phyloP scores from a whole-genome alignment of 2,113 vertebrate genomes.

The Tupaia chinensis region DNA sequence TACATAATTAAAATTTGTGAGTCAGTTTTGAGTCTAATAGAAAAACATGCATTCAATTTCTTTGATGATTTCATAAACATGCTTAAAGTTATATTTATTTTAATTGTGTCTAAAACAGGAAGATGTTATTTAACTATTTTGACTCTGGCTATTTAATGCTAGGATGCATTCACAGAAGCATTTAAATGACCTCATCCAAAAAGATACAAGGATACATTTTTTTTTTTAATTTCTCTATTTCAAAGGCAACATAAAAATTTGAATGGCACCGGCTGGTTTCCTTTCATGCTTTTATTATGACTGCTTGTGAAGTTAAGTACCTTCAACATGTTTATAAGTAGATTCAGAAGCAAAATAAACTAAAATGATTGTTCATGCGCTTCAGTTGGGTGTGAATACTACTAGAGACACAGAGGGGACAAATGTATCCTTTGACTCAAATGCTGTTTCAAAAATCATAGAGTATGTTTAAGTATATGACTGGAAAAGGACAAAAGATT shows the following conservation, averaged over 20 bases:
- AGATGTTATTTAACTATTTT: not conserved
- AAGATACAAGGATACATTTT: not conserved
- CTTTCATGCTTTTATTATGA: slow-evolving; percentile 7
- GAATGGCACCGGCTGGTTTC: not conserved
- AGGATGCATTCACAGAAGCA: not conserved
- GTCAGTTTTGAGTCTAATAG: not conserved
- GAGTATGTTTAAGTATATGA: not conserved
- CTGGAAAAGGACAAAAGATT: not conserved
- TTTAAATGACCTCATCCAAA: not conserved
- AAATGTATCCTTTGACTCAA: not conserved
- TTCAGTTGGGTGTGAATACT: not conserved
- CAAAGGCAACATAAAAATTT: not conserved
- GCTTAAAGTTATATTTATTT: not conserved
- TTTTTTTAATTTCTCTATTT: not conserved
- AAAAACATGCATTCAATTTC: not conserved
- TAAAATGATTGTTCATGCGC: not conserved
- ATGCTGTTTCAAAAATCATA: not conserved
- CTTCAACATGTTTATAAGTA: not conserved
- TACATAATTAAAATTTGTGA: not conserved
- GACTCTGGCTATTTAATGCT: not conserved
- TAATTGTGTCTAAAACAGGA: not conserved
- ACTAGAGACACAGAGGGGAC: not conserved
- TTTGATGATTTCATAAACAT: not conserved
- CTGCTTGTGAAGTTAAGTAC: not conserved
- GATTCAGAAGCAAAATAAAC: slow-evolving; percentile 20